Percentiles rank a stretch among this genome's conserved stretches.
Conservation (phyloP, 2,888 invertebrate genomes). For the Caenorhabditis becei region DNA sequence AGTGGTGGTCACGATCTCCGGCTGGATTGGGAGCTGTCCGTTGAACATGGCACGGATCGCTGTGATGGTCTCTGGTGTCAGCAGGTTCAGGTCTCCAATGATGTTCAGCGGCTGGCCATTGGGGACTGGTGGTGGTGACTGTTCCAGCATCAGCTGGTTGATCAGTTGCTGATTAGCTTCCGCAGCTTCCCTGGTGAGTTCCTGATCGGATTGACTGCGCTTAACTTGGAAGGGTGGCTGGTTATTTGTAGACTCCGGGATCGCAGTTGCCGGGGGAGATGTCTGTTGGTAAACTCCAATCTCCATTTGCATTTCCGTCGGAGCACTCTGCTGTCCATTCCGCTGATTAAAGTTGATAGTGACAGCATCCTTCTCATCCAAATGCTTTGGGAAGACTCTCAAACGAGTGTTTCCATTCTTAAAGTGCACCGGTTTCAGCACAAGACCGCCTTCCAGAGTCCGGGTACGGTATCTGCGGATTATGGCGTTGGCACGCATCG, state of each 20-base stretch:
- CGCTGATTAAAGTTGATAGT: conserved; percentile 42
- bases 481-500: conserved; percentile 81
- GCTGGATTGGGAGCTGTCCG: neutral
- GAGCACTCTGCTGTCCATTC: neutral
- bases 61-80: conserved; percentile 41
- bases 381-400: conserved; percentile 80
- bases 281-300: conserved; percentile 22
- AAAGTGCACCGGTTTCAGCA: conserved; percentile 81
- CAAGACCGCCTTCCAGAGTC: conserved; percentile 79
- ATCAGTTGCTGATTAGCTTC: conserved; percentile 16
- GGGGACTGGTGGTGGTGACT: conserved; percentile 45
- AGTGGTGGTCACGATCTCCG: conserved; percentile 8
- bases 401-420: conserved; percentile 80
- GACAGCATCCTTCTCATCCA: conserved; percentile 66
- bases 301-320: conserved; percentile 35
- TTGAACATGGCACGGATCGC: neutral
- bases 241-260: conserved; percentile 33
- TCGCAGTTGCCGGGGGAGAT: conserved; percentile 47
- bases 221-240: conserved; percentile 61
- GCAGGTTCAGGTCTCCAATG: conserved; percentile 5
- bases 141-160: conserved; percentile 20
- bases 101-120: conserved; percentile 10
- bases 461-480: conserved; percentile 80
- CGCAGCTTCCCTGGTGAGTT: neutral
- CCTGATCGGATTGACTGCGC: conserved; percentile 56